phyloP scores from a whole-genome alignment of 1,140 invertebrate species.

The Drosophila saltans region DNA sequence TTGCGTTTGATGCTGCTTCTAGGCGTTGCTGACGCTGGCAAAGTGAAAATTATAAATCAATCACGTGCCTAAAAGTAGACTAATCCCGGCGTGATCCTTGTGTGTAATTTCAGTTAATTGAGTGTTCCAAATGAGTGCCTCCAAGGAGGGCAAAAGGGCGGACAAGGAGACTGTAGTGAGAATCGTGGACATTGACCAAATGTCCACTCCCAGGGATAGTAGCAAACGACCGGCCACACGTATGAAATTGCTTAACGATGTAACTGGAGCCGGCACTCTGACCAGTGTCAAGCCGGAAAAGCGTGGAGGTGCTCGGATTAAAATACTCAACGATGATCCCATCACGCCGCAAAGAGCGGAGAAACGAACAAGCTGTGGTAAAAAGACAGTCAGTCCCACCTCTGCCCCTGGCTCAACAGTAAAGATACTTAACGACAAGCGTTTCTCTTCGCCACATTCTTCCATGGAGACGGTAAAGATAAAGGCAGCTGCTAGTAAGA shows the following conservation, averaged over 20 bases:
- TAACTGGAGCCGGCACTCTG: constrained; percentile 12
- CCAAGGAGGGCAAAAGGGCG: constrained; percentile 38
- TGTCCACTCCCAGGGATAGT: constrained; percentile 41
- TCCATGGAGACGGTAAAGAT: constrained; percentile 54
- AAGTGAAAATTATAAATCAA: constrained; percentile 54
- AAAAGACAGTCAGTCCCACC: constrained; percentile 21
- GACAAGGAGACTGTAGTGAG: constrained; percentile 45
- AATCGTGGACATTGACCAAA: constrained; percentile 52
- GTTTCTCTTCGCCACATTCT: constrained; percentile 4
- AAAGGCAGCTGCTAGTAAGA: constrained; percentile 47
- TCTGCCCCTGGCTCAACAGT: constrained; percentile 30
- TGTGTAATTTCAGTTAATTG: constrained; percentile 3
- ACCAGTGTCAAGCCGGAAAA: constrained; percentile 45
- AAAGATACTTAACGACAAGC: constrained; percentile 65
- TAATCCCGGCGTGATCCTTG: constrained; percentile 50
- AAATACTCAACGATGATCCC: constrained; percentile 73
- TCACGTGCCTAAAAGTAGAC: constrained; percentile 75
- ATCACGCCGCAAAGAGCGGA: constrained; percentile 40
- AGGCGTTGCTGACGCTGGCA: constrained; percentile 81
- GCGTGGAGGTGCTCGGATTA: constrained; percentile 42
- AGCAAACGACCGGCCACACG: constrained; percentile 47
- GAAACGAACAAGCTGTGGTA: constrained; percentile 20
- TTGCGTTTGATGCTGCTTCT: constrained; percentile 69
- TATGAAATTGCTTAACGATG: constrained; percentile 63
- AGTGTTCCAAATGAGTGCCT: constrained; percentile 46